Evolutionary conservation across 2,888 invertebrate species (phyloP).

Genomic region (Drosophila peninsularis): DNA sequence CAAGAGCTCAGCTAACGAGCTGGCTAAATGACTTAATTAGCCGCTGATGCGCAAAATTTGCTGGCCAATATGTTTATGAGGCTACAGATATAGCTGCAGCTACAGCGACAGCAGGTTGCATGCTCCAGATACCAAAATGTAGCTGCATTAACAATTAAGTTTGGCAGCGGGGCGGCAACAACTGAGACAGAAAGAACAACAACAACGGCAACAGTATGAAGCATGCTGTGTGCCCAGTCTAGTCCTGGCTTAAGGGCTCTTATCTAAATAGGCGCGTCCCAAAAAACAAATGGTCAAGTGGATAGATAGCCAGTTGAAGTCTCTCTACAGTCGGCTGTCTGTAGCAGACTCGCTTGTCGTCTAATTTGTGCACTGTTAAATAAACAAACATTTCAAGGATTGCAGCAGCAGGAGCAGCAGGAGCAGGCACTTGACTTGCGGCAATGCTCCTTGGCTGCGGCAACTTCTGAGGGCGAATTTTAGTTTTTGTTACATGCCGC

Average conservation of each 20-base stretch:
- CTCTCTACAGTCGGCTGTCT: conserved; percentile 1
- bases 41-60: conserved; percentile 29
- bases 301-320: conserved; percentile 52
- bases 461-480: conserved; percentile 51
- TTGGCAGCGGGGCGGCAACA: conserved; percentile 38
- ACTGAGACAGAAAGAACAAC: conserved; percentile 20
- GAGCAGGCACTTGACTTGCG: conserved; percentile 59
- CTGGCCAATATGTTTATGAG: conserved; percentile 61
- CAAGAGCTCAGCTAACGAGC: conserved; percentile 56
- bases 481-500: conserved; percentile 50
- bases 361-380: conserved; percentile 80
- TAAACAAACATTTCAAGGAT: conserved; percentile 70
- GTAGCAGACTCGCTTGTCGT: conserved; percentile 45
- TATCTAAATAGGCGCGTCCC: conserved; percentile 80
- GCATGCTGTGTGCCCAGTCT: conserved; percentile 50
- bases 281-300: conserved; percentile 80
- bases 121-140: conserved; percentile 43
- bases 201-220: conserved; percentile 14
- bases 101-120: conserved; percentile 23
- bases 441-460: conserved; percentile 28
- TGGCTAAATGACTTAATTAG: conserved; percentile 80
- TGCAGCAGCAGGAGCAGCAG: conserved; percentile 20
- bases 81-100: conserved; percentile 26
- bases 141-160: conserved; percentile 69
- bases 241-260: conserved; percentile 30